Percentiles rank a stretch among this genome's conserved stretches.
Evolutionary conservation across 2,797 vertebrate species (phyloP).

Genomic region (Pangasius mekongensis): DNA sequence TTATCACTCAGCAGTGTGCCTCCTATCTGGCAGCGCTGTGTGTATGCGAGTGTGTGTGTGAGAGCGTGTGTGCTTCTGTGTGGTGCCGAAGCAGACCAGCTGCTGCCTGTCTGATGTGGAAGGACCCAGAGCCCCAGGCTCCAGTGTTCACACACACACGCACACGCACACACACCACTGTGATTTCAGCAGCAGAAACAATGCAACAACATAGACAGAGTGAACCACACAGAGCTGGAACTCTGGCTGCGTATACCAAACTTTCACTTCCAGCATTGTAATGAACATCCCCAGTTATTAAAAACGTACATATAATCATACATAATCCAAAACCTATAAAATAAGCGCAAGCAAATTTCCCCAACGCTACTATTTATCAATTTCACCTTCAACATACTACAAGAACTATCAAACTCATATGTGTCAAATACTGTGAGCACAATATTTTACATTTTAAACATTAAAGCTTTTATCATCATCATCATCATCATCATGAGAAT

Average conservation of each 20-base stretch:
- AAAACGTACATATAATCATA: neutral
- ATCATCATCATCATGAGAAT: neutral
- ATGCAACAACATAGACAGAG: neutral
- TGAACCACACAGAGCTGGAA: neutral
- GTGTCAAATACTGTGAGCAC: neutral
- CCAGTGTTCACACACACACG: neutral
- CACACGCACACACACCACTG: conserved; percentile 13
- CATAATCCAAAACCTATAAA: neutral
- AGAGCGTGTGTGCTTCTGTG: neutral
- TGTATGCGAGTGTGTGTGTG: neutral
- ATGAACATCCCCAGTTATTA: neutral
- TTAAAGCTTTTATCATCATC: neutral
- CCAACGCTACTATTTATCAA: neutral
- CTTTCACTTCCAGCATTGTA: neutral
- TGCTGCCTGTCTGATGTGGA: conserved; percentile 45
- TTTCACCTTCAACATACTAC: neutral
- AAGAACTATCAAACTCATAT: neutral
- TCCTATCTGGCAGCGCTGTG: neutral
- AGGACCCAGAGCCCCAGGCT: conserved; percentile 24
- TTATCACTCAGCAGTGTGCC: conserved; percentile 28
- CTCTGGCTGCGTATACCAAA: neutral
- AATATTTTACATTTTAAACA: neutral
- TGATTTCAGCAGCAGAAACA: conserved; percentile 18
- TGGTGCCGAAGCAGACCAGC: conserved; percentile 40
- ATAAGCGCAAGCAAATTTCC: neutral